These are phyloP conservation scores for Chironomus tepperi DNA, from an alignment of 1,140 invertebrate genomes.

Conservation along the genomic window DNA sequence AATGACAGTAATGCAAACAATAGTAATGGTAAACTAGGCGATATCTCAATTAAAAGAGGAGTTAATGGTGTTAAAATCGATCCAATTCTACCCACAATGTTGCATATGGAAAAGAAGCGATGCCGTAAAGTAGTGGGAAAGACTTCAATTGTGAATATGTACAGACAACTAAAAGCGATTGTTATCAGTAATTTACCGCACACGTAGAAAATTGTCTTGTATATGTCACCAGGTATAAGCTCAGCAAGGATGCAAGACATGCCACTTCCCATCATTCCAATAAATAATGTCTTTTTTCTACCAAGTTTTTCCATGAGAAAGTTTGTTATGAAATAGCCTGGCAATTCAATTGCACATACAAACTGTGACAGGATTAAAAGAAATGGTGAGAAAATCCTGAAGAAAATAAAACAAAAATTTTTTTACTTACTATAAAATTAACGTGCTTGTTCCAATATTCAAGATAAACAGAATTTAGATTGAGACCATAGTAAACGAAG, in stretches of 20 bases:
- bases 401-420: too few species aligned
- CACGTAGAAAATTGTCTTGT: constrained; percentile 43
- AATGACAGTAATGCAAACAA: neutral
- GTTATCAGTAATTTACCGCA: constrained; percentile 56
- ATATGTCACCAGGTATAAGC: constrained; percentile 25
- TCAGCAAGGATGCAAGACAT: constrained; percentile 24
- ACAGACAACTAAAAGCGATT: constrained; percentile 49
- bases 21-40: neutral
- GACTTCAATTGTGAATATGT: constrained; percentile 60
- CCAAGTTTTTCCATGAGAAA: constrained; percentile 39
- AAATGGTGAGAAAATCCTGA: neutral
- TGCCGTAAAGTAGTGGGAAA: constrained; percentile 59
- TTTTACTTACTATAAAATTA: constrained; percentile 54
- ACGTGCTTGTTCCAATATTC: constrained; percentile 59
- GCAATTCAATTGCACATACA: neutral
- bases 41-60: constrained; percentile 40
- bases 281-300: constrained; percentile 38
- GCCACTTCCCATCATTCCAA: constrained; percentile 35
- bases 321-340: constrained; percentile 33
- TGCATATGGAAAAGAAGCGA: constrained; percentile 51
- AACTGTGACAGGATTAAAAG: neutral
- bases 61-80: constrained; percentile 58
- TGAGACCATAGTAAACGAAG: constrained; percentile 73
- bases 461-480: constrained; percentile 66
- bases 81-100: constrained; percentile 58